These are phyloP conservation scores for Protomyctophum bolini DNA, from an alignment of 2,113 vertebrate species.

Conservation along the genomic window DNA sequence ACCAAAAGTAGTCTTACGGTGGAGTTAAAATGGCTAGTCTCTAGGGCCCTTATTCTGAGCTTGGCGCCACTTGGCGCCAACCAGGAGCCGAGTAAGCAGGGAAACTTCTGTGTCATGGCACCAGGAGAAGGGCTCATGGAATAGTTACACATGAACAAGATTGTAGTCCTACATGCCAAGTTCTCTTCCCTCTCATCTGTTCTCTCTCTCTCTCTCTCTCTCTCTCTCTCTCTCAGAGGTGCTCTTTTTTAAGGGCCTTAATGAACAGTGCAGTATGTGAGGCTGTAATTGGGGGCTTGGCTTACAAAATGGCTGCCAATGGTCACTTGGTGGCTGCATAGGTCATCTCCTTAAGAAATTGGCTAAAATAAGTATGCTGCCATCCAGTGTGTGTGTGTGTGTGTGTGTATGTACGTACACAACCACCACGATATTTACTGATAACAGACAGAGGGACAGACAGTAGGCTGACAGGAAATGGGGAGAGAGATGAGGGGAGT, in stretches of 20 bases:
- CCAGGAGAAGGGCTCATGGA: neutral
- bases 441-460: no score
- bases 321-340: slow-evolving; percentile 4
- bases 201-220: slow-evolving; percentile 9
- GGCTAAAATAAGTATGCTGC: neutral
- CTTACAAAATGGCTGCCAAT: slow-evolving; percentile 38
- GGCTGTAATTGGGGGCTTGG: slow-evolving; percentile 37
- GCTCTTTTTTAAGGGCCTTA: slow-evolving; percentile 14
- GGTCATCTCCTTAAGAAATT: neutral
- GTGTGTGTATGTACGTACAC: neutral
- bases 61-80: slow-evolving; percentile 1
- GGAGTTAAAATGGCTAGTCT: neutral
- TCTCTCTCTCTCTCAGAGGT: slow-evolving; percentile 5
- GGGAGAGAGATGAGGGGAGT: no score
- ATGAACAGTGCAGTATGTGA: slow-evolving; percentile 12
- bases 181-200: neutral
- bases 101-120: slow-evolving; percentile 24
- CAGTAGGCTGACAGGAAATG: no score
- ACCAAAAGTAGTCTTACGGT: neutral
- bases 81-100: slow-evolving; percentile 19
- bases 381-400: neutral
- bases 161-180: neutral
- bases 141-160: slow-evolving; percentile 10
- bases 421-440: neutral
- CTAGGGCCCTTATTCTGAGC: neutral